Evolutionary conservation across 2,113 vertebrate genomes (phyloP).

Genomic region (Bubalus kerabau): DNA sequence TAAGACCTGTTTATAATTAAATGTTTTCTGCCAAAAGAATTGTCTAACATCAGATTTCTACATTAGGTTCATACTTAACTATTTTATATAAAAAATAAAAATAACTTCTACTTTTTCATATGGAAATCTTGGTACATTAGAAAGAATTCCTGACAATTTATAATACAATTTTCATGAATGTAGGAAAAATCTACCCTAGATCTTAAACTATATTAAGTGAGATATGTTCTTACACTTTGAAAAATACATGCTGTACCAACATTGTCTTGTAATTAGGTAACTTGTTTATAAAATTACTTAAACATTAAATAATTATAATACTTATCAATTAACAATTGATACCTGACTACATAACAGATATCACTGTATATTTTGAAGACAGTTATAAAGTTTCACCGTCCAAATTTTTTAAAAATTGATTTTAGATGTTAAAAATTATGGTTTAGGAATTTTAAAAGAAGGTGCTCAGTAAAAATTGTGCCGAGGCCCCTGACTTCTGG

Average conservation of each 20-base stretch:
- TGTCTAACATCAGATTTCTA: slow-evolving; percentile 76
- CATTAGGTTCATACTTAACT: slow-evolving; percentile 69
- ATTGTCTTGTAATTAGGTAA: slow-evolving; percentile 26
- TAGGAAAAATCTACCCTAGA: neutral
- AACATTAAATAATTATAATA: neutral
- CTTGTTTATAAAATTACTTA: slow-evolving; percentile 37
- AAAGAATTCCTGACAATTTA: slow-evolving; percentile 51
- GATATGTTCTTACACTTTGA: neutral
- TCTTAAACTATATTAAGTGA: neutral
- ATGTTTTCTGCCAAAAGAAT: slow-evolving; percentile 80
- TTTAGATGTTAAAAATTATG: slow-evolving; percentile 1
- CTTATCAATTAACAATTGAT: slow-evolving; percentile 9
- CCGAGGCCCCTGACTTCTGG: neutral
- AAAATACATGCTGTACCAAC: slow-evolving; percentile 20
- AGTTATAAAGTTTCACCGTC: slow-evolving; percentile 23
- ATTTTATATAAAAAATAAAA: slow-evolving; percentile 76
- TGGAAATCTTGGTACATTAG: slow-evolving; percentile 45
- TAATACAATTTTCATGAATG: slow-evolving; percentile 47
- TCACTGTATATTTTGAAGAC: slow-evolving; percentile 17
- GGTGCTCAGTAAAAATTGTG: neutral
- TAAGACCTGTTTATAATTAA: slow-evolving; percentile 79
- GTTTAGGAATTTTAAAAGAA: neutral
- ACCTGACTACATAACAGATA: neutral
- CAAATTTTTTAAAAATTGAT: neutral
- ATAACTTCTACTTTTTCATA: slow-evolving; percentile 72